Base-by-base conservation (phyloP, 2,113 vertebrate genomes). In the Zingel zingel region DNA sequence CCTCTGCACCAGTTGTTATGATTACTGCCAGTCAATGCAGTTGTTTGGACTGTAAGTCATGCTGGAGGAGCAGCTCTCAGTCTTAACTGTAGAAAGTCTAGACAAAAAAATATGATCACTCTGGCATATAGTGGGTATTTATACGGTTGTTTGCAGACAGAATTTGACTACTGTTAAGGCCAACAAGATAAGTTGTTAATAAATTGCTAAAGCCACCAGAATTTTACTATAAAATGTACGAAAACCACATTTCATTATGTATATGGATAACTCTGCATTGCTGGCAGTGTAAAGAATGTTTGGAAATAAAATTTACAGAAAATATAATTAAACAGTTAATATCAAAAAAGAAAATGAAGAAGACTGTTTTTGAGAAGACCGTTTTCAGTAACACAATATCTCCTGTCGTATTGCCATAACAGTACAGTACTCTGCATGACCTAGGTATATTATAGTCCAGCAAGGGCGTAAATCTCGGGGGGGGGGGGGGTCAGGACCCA, bases 21-120 rank as follows among this genome's bases (percentile, higher is more conserved):
- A 81, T 87, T 64, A 56, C 75, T 83, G 78, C 62, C 54, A 64
- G 25, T 83, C 81, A 74, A 67, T 58, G 48, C 14, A 43, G 67
- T 78, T 74, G 71, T 73, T 70, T 27, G 59, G 81, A 59, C 57
- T 58, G 47, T 33, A 48, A 33, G 65, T 67, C 75, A 27, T 21
- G 7, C 43, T 21, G 70, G 0, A 70, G 30, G 62, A 65, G 45
- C 19, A 66, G 79, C 61, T 81, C 61, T 74, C 12, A 21, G 27
- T 81, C 48, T 82, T 15, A 16, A 9, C 77, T 61, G 71, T 27
- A 61, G 68, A 66, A 47, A 50, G 61, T 58, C 53, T n/a, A 33
- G 66, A 86, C 75, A 36, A 45, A 58, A 61, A 61, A 27, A 21
- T 36, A 8, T 36, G 25, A 64, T 75, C 73, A 48, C 43, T 1